phyloP scores from a whole-genome alignment of 2,797 vertebrate species.

The Rhadinocentrus ornatus region DNA sequence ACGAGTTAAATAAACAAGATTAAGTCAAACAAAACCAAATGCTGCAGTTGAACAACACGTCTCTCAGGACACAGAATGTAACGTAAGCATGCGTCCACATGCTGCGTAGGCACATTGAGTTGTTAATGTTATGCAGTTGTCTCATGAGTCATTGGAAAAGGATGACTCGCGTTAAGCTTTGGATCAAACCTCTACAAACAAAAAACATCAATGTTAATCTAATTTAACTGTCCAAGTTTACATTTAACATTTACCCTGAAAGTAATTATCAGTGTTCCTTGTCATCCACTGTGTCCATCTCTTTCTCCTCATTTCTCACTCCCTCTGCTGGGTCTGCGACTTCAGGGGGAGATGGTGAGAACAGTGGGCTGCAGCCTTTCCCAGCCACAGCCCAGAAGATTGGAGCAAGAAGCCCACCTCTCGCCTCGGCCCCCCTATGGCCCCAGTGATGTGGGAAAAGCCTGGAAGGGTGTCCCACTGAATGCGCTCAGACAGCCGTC shows the following conservation, averaged over 20 bases:
- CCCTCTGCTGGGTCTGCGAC: slow-evolving; percentile 62
- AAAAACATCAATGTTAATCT: slow-evolving; percentile 39
- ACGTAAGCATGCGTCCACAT: slow-evolving; percentile 42
- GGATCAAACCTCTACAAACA: slow-evolving; percentile 16
- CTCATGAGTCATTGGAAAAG: slow-evolving; percentile 56
- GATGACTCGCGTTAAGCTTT: slow-evolving; percentile 44
- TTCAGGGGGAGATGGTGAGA: slow-evolving; percentile 82
- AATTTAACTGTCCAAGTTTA: slow-evolving; percentile 22
- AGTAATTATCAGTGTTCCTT: slow-evolving; percentile 22
- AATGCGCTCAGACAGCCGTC: slow-evolving; percentile 56
- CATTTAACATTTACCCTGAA: slow-evolving; percentile 17
- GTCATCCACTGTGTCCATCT: slow-evolving; percentile 47
- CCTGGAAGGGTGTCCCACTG: slow-evolving; percentile 73
- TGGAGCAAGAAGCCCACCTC: slow-evolving; percentile 73
- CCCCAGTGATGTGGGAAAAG: slow-evolving; percentile 83
- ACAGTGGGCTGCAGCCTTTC: slow-evolving; percentile 80
- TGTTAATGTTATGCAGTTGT: slow-evolving; percentile 47
- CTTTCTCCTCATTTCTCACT: slow-evolving; percentile 45
- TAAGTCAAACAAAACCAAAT: slow-evolving; percentile 15
- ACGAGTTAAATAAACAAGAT: neutral
- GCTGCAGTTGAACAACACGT: slow-evolving; percentile 24
- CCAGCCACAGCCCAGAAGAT: slow-evolving; percentile 84
- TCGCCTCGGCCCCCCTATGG: slow-evolving; percentile 52
- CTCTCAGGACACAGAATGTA: slow-evolving; percentile 8
- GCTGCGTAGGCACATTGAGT: slow-evolving; percentile 41